Base-by-base conservation (phyloP, 2,888 invertebrate genomes). In the Fragum sueziense region DNA sequence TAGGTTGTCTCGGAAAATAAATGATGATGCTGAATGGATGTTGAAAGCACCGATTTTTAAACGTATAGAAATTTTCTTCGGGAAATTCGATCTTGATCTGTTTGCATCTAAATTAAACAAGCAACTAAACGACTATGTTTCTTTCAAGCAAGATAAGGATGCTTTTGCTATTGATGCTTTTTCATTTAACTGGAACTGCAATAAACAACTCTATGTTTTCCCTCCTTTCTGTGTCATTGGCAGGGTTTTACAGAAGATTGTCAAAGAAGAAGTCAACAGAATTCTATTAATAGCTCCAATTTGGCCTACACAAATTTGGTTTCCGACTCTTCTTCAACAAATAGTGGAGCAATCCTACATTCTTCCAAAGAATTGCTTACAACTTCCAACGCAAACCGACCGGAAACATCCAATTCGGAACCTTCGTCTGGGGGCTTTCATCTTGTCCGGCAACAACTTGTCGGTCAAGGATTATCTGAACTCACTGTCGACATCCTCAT, bases 241-340 rank as follows among this genome's bases (percentile, higher is more conserved):
- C 57, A 47, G 47, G 47, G 7, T 47, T 47, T 47, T 9, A n/a
- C 57, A 57, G 29, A 57, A 61, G 27, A 61, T 61, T 27, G 14
- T 27, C 4, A 31, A 62, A 62, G 62, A 62, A 14, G 33, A 34
- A 57, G 34, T 62, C 2, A 14, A 62, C 62, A 31, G 62, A 27
- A 62, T 62, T 62, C 27, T 62, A 62, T 27, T 20, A 34, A 22
- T 62, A 62, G 33, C 62, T 17, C 62, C 62, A 31, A 29, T 31
- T 34, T 62, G 62, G 62, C 62, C 62, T n/a, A 62, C 62, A 14
- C 62, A 62, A 62, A 34, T 62, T 62, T 62, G 62, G 62, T 31
- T 62, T 62, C 34, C 11, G 33, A 62, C 62, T 2, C 62, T 62
- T 25, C 62, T 62, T 6, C 62, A 62, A 62, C 62, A 62, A 27